A percentile compares a stretch with the other conserved stretches of the same genome.
phyloP scores from a whole-genome alignment of 2,797 vertebrate species.

The Melanotaenia trifasciata region DNA sequence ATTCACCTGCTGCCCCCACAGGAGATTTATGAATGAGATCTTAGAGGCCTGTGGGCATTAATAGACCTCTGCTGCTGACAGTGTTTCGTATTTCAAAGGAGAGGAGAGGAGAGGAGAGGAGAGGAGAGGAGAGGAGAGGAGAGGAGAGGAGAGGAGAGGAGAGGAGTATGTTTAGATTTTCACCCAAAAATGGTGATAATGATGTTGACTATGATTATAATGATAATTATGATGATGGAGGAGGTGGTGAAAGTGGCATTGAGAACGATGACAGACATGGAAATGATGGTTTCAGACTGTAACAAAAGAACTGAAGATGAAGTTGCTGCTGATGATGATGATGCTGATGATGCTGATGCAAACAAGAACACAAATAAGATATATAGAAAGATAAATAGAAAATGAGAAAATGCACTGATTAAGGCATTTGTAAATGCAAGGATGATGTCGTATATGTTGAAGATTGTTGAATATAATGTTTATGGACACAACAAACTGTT shows the following conservation, averaged over 20 bases:
- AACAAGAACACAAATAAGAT: not conserved
- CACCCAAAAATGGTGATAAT: not conserved
- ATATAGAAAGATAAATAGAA: not conserved
- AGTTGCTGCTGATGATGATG: not conserved
- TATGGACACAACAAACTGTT: too few relatives aligned
- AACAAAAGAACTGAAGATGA: not conserved
- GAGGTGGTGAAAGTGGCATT: not conserved
- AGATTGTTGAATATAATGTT: not conserved
- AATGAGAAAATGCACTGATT: not conserved
- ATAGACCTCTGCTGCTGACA: slow-evolving; percentile 36
- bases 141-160: not conserved
- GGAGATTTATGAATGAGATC: slow-evolving; percentile 45
- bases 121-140: not conserved
- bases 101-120: not conserved
- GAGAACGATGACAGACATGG: not conserved
- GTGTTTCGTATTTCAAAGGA: slow-evolving; percentile 14
- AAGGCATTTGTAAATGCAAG: not conserved
- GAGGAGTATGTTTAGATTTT: not conserved
- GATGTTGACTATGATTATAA: not conserved
- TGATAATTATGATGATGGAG: not conserved
- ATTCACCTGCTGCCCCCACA: slow-evolving; percentile 24
- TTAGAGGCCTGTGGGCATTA: slow-evolving; percentile 20
- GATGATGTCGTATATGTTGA: not conserved
- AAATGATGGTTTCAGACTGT: not conserved
- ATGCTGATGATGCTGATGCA: not conserved